Percentiles rank a stretch among this genome's conserved stretches.
These are phyloP conservation scores for Crotalus horridus DNA, from an alignment of 2,113 vertebrate species.

Conservation along the genomic window DNA sequence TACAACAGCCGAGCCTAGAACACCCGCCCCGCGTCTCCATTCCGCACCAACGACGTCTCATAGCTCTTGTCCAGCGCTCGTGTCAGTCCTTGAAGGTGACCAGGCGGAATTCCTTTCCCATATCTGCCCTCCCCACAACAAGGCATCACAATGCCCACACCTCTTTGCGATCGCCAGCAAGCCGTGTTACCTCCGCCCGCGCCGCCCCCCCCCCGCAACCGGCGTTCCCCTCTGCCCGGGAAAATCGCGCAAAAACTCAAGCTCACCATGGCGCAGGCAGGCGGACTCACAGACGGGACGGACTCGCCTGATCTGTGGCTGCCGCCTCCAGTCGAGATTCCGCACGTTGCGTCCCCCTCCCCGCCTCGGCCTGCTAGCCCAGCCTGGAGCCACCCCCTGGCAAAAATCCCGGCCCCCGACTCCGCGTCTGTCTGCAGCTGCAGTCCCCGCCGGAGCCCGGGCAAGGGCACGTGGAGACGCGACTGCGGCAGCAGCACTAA, in stretches of 20 bases:
- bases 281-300: slow-evolving; percentile 6
- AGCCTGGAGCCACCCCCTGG: background rate
- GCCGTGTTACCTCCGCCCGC: no score
- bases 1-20: background rate
- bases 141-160: background rate
- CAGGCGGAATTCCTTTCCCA: no score
- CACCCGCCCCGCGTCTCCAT: background rate
- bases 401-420: slow-evolving; percentile 8
- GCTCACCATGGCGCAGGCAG: slow-evolving; percentile 11
- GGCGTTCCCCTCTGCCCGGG: background rate
- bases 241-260: background rate
- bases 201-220: no score
- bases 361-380: background rate
- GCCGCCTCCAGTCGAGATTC: background rate
- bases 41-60: background rate
- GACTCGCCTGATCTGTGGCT: background rate
- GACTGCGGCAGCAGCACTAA: slow-evolving; percentile 6
- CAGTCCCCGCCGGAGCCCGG: slow-evolving; percentile 8
- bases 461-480: slow-evolving; percentile 10
- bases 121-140: background rate
- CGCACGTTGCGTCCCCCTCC: background rate
- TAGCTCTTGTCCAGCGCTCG: background rate
- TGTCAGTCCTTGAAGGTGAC: background rate
- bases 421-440: background rate
- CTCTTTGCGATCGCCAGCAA: background rate